Evolutionary conservation across 2,797 vertebrate species (phyloP).

Genomic region (Heliangelus exortis): DNA sequence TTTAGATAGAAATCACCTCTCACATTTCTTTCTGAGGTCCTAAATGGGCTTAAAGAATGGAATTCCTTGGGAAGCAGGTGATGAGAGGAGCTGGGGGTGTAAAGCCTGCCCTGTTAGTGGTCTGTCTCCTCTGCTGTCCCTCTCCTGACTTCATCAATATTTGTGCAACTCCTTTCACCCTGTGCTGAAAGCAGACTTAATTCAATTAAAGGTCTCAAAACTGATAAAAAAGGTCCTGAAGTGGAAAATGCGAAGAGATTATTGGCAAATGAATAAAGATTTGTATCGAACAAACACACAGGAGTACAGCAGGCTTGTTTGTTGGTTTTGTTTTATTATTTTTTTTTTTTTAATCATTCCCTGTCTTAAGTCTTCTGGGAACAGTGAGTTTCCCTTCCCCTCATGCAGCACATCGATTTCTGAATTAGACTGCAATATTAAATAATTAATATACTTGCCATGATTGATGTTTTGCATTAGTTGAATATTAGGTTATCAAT

Average conservation of each 20-base stretch:
- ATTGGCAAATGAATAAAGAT: constrained; percentile 94
- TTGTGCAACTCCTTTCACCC: constrained; percentile 71
- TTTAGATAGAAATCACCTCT: constrained; percentile 69
- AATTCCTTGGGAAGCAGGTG: constrained; percentile 77
- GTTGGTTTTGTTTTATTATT: not conserved
- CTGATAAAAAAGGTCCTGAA: constrained; percentile 85
- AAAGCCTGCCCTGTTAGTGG: constrained; percentile 70
- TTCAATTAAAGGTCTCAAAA: constrained; percentile 88
- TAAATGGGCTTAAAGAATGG: constrained; percentile 78
- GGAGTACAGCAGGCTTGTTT: constrained; percentile 77
- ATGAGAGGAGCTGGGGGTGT: constrained; percentile 42
- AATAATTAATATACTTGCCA: constrained; percentile 99
- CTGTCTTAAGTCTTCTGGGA: constrained; percentile 86
- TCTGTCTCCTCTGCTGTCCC: constrained; percentile 73
- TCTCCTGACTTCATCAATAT: constrained; percentile 81
- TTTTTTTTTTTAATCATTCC: constrained; percentile 82
- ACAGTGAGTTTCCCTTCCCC: constrained; percentile 83
- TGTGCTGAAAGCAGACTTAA: constrained; percentile 85
- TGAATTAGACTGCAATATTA: constrained; percentile 99
- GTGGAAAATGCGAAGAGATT: constrained; percentile 87
- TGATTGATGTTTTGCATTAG: constrained; percentile 99
- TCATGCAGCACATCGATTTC: constrained; percentile 92
- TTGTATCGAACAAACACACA: constrained; percentile 84
- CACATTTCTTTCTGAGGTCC: constrained; percentile 78
- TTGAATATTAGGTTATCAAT: constrained; percentile 99